Evolutionary conservation across 2,113 vertebrate species (phyloP), one percentile per base, ranked within the genome.

Genomic region (Forbesichthys agassizii): DNA sequence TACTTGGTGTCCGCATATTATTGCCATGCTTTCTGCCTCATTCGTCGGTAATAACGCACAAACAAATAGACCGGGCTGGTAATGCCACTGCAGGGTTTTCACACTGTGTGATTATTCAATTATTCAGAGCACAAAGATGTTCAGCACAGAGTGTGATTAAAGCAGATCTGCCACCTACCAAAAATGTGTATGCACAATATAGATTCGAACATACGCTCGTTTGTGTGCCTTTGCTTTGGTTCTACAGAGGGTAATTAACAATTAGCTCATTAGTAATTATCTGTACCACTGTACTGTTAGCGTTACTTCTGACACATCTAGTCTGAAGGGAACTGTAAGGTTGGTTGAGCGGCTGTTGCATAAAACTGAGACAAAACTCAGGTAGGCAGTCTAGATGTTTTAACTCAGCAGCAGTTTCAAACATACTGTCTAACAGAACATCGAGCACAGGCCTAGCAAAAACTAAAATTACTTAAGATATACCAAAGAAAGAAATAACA

Each of bases 21-120:
- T 9, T 53, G 66, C 11, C 33, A 27, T 10, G 61, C 65, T 54
- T 64, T 78, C 33, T 20, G 73, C 73, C 71, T 67, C 66, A 0
- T 71, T 71, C 66, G 12, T 7, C 42, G 0, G 48, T 73, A 84
- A 70, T 11, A 55, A 70, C 72, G n/a, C 47, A 20, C 68, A 20
- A 56, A 33, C 54, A 51, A 33, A 55, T 63, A 9, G 27, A 57
- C 9, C 64, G 48, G 54, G 61, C 16, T 12, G 12, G 54, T 4
- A 11, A 46, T 33, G 9, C 11, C n/a, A 5, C 60, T n/a, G 54
- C 60, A 61, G 46, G 53, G 48, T 64, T 49, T 51, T 5, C 18
- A 13, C 18, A 27, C 48, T 33, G 48, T 48, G 46, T 52, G 62
- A 64, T 64, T 51, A 13, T 5, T 12, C 18, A 12, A 7, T 49